These are phyloP conservation scores for Phaedon cochleariae DNA, from an alignment of 2,888 invertebrate species.

Conservation along the genomic window DNA sequence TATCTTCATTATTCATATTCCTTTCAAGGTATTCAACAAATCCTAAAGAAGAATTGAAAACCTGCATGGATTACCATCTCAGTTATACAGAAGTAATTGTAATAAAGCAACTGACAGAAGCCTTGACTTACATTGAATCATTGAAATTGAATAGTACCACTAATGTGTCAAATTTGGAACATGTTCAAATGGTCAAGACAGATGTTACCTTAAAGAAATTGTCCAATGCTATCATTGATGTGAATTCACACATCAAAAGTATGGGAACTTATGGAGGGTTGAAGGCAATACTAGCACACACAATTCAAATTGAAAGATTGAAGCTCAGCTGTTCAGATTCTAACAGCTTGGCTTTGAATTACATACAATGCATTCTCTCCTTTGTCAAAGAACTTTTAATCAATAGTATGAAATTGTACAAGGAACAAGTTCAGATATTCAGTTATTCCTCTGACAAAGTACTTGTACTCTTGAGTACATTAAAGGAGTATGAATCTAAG, in stretches of 20 bases:
- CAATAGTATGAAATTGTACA: slow-evolving; percentile 61
- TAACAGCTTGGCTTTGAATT: slow-evolving; percentile 48
- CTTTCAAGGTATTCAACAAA: slow-evolving; percentile 66
- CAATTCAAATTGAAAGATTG: slow-evolving; percentile 70
- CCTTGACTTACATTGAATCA: slow-evolving; percentile 29
- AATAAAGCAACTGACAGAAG: slow-evolving; percentile 32
- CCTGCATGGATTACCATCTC: slow-evolving; percentile 42
- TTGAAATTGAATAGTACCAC: neutral
- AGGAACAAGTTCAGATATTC: slow-evolving; percentile 64
- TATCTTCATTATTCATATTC: too few relatives aligned
- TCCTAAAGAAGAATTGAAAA: slow-evolving; percentile 59
- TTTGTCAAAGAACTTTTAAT: slow-evolving; percentile 66
- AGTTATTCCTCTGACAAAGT: slow-evolving; percentile 72
- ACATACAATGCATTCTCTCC: slow-evolving; percentile 59
- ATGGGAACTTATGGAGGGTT: slow-evolving; percentile 69
- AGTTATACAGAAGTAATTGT: slow-evolving; percentile 33
- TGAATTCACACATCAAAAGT: slow-evolving; percentile 52
- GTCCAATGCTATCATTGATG: slow-evolving; percentile 50
- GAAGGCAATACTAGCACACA: slow-evolving; percentile 67
- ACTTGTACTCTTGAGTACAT: slow-evolving; percentile 66
- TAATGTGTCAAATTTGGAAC: neutral
- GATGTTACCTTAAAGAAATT: slow-evolving; percentile 48
- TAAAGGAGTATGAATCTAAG: slow-evolving; percentile 67
- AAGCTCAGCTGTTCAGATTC: slow-evolving; percentile 45
- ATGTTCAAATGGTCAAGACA: slow-evolving; percentile 16